A percentile compares a stretch with the other conserved stretches of the same genome.
Conservation (phyloP, 2,797 vertebrate genomes). For the Chiloscyllium punctatum region DNA sequence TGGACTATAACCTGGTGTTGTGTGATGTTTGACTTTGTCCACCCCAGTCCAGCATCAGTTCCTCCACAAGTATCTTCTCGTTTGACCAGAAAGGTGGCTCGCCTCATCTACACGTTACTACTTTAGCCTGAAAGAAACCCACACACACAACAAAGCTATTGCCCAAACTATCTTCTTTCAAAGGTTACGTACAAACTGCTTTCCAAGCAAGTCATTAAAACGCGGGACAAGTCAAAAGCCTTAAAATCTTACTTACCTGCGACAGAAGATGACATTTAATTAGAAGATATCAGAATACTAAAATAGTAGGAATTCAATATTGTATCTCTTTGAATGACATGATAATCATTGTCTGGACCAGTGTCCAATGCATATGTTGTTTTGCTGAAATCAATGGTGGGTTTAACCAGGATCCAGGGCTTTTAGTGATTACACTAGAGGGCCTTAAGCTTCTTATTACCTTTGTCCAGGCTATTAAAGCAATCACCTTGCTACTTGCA, state of each 20-base stretch:
- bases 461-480: background rate
- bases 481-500: background rate
- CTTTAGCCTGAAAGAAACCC: no score
- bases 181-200: background rate
- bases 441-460: background rate
- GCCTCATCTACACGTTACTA: no score
- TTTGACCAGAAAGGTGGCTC: no score
- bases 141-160: no score
- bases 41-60: no score
- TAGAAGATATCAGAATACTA: background rate
- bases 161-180: background rate
- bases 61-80: no score
- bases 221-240: background rate
- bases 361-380: background rate
- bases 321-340: background rate
- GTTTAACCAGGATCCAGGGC: background rate
- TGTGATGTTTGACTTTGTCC: no score
- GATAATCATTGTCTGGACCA: background rate
- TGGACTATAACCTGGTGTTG: no score
- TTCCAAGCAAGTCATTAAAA: background rate
- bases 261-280: background rate
- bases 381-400: background rate
- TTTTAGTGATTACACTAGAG: background rate
- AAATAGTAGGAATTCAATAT: background rate
- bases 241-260: background rate